Conservation (phyloP, 1,140 invertebrate species). For the Brachionus angularis region DNA sequence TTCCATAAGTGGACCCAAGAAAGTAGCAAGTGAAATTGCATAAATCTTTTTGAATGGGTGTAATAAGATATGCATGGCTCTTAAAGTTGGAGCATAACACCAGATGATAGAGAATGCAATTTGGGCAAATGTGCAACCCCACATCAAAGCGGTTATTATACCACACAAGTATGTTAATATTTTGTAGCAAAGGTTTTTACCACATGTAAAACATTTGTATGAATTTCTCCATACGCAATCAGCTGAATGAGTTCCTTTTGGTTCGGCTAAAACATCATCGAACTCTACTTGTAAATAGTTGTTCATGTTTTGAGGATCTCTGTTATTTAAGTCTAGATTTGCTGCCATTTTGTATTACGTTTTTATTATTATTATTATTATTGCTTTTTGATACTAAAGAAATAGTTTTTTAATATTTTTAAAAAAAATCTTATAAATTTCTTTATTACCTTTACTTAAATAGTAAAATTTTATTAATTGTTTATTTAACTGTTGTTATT, state of each 20-base stretch:
- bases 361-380: no score
- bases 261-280: conserved; percentile 74
- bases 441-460: no score
- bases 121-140: conserved; percentile 71
- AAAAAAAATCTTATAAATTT: no score
- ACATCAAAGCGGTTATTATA: conserved; percentile 65
- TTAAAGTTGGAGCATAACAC: conserved; percentile 53
- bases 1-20: background rate
- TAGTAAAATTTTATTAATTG: no score
- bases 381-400: no score
- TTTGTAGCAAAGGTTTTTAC: conserved; percentile 69
- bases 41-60: conserved; percentile 49
- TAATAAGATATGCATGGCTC: conserved; percentile 49
- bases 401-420: no score
- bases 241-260: conserved; percentile 67
- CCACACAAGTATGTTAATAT: conserved; percentile 66
- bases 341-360: no score
- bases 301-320: conserved; percentile 46
- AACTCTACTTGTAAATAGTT: conserved; percentile 57
- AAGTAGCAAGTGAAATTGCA: background rate
- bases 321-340: conserved; percentile 44
- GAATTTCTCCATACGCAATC: conserved; percentile 72
- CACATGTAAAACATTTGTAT: conserved; percentile 66
- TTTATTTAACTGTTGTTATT: no score
- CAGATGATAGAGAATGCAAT: conserved; percentile 64